Base-by-base conservation (phyloP, 2,113 vertebrate genomes). In the Cygnus buccinator region DNA sequence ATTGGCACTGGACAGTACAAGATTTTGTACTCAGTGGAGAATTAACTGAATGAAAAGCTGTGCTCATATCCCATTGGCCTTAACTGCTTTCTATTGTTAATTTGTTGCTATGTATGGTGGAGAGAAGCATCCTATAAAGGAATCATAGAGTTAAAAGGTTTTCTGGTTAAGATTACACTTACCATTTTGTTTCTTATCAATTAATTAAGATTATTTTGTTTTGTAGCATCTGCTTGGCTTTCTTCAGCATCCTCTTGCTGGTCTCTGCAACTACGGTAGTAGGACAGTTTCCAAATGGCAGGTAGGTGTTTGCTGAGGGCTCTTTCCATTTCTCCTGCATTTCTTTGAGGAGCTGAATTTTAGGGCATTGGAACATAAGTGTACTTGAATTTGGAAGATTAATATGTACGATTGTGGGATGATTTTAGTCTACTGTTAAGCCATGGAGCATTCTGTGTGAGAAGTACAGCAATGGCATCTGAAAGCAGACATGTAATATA, bases 271-370 rank as follows among this genome's bases (percentile, higher is more conserved):
- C 98, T 1, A 98, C 97, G 1, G 67, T 99, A 85, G 98, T 99
- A 28, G 99, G 99, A 62, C 98, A 98, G 80, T 95, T 99, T 50
- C 99, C 99, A 55, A 98, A 98, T 52, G 98, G 98, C 98, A 99
- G 98, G 99, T 99, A 95, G 26, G 74, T 80, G 11, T 74, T 87
- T 89, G 13, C 50, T 77, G 76, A 75, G 46, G 17, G 13, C 15
- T 94, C 46, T 63, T 55, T 28, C 31, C 1, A 4, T 57, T 82
- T 74, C 11, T 94, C 66, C n/a, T 19, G 15, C 31, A 54, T 68
- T 80, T 79, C 23, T 81, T 80, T 37, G 77, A 84, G 29, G 21
- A 50, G 77, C 46, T 84, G 6, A 81, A 67, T 46, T 52, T 46
- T 46, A 55, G 12, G 44, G 23, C 33, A 18, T 28, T 66, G 19